phyloP scores from a whole-genome alignment of 2,113 vertebrate genomes.

The Meleagris gallopavo region DNA sequence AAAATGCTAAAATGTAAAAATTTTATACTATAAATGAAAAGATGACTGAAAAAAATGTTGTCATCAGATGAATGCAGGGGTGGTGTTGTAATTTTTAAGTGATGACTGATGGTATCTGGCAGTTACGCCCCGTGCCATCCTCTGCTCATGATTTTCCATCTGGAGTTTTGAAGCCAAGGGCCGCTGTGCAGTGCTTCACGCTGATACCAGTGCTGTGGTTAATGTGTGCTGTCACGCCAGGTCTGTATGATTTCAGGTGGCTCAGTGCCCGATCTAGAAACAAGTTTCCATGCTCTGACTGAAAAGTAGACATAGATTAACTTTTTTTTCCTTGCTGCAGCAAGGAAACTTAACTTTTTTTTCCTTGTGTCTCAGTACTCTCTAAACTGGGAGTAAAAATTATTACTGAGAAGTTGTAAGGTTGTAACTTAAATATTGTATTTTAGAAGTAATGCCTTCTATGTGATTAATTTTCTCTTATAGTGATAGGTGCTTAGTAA shows the following conservation, averaged over 20 bases:
- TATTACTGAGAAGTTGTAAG: neutral
- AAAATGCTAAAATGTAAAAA: neutral
- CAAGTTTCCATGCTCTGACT: neutral
- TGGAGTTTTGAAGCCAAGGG: neutral
- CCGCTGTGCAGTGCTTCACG: accelerated
- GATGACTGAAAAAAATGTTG: neutral
- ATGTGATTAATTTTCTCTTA: neutral
- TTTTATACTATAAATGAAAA: neutral
- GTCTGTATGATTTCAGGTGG: accelerated
- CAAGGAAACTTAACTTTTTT: neutral
- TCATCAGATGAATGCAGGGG: neutral
- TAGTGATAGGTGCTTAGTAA: neutral
- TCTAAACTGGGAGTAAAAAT: neutral
- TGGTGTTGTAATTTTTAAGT: neutral
- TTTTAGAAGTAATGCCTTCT: neutral
- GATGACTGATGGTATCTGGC: neutral
- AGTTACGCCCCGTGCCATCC: neutral
- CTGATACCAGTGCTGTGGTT: neutral
- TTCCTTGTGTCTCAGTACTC: neutral
- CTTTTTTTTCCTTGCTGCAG: neutral
- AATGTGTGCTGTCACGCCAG: accelerated
- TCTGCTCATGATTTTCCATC: neutral
- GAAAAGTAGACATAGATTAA: neutral
- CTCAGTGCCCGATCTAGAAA: neutral
- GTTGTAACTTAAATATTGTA: neutral